phyloP scores from a whole-genome alignment of 2,888 invertebrate genomes.

The Polymixis flavicincta region DNA sequence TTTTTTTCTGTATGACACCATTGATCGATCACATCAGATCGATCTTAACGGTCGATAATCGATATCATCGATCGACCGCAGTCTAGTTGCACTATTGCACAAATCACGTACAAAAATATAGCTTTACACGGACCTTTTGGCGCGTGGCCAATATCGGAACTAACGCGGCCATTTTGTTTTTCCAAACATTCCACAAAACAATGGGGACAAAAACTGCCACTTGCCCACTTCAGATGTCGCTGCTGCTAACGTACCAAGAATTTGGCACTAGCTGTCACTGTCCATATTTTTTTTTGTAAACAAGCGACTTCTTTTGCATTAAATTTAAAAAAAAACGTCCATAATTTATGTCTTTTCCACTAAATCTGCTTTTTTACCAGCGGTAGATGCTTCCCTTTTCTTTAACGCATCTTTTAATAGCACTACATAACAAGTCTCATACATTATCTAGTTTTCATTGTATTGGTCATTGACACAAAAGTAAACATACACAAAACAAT shows the following conservation, averaged over 20 bases:
- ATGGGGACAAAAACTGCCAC: not conserved
- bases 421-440: not conserved
- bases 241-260: too few relatives aligned
- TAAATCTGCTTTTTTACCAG: not conserved
- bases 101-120: not conserved
- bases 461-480: too few relatives aligned
- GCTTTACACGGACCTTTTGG: not conserved
- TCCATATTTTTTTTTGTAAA: too few relatives aligned
- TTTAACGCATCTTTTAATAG: not conserved
- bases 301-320: too few relatives aligned
- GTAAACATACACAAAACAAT: too few relatives aligned
- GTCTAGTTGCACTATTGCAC: not conserved
- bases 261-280: too few relatives aligned
- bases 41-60: not conserved
- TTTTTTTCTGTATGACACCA: not conserved
- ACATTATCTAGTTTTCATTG: too few relatives aligned
- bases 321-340: not conserved
- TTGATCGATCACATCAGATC: not conserved
- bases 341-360: not conserved
- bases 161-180: not conserved
- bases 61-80: not conserved
- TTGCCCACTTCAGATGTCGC: too few relatives aligned
- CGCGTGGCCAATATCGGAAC: not conserved
- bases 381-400: not conserved
- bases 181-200: not conserved